phyloP scores from a whole-genome alignment of 2,113 vertebrate species.

The Cyprinodon brontotheroides region DNA sequence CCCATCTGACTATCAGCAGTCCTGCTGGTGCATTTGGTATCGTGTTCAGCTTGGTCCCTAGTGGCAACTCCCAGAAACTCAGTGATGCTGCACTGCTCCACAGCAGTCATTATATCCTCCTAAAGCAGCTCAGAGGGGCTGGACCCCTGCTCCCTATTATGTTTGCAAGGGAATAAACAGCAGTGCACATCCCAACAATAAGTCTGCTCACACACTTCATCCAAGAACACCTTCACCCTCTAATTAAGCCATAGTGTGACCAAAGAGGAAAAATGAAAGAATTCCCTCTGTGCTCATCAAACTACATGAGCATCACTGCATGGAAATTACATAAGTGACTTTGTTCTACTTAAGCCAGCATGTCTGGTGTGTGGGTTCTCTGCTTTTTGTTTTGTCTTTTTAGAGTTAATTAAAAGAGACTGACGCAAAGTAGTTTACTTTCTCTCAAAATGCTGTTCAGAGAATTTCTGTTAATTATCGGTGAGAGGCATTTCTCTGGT shows the following conservation, averaged over 20 bases:
- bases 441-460: conserved; percentile 15
- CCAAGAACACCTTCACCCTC: conserved; percentile 32
- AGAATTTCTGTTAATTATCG: conserved; percentile 27
- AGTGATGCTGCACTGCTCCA: conserved; percentile 47
- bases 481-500: background rate
- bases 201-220: conserved; percentile 29
- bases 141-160: conserved; percentile 13
- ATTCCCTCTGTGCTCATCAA: conserved; percentile 60
- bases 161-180: conserved; percentile 15
- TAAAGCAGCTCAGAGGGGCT: conserved; percentile 41
- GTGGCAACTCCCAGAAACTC: conserved; percentile 42
- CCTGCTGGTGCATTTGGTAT: conserved; percentile 44
- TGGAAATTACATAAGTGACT: conserved; percentile 58
- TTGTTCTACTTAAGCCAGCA: conserved; percentile 37
- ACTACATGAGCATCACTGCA: conserved; percentile 60
- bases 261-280: conserved; percentile 63
- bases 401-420: conserved; percentile 40
- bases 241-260: conserved; percentile 73
- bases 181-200: conserved; percentile 11
- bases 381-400: conserved; percentile 10
- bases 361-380: conserved; percentile 30
- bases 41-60: conserved; percentile 26
- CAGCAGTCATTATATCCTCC: conserved; percentile 57
- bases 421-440: conserved; percentile 32
- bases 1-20: conserved; percentile 41